Evolutionary conservation across 2,113 vertebrate species (phyloP).

Genomic region (Tupaia tana): DNA sequence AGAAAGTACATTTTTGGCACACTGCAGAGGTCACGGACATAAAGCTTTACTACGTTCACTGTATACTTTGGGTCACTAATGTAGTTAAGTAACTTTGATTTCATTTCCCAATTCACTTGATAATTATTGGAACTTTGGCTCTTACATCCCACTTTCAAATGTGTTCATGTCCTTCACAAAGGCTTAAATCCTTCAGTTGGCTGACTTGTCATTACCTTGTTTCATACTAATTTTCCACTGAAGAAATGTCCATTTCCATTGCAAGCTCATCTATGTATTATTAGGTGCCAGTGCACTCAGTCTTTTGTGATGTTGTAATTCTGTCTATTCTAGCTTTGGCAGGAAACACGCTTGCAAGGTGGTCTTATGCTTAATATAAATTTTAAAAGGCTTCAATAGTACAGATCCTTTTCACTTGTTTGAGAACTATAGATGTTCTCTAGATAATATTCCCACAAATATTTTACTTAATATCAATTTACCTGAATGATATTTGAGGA

Average conservation of each 20-base stretch:
- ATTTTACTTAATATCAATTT: conserved; percentile 38
- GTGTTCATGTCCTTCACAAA: background rate
- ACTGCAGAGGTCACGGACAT: background rate
- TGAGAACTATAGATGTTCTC: background rate
- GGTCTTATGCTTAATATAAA: background rate
- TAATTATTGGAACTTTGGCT: conserved; percentile 14
- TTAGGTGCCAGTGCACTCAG: background rate
- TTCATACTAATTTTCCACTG: conserved; percentile 1
- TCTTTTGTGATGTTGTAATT: background rate
- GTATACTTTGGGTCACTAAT: conserved; percentile 18
- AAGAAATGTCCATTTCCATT: conserved; percentile 3
- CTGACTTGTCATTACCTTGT: background rate
- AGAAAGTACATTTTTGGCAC: background rate
- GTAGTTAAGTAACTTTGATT: conserved; percentile 10
- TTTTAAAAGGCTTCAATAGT: background rate
- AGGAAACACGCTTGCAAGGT: background rate
- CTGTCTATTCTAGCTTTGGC: background rate
- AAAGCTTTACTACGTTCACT: background rate
- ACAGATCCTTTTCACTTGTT: background rate
- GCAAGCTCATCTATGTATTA: background rate
- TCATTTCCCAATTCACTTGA: conserved; percentile 28
- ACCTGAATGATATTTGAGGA: background rate
- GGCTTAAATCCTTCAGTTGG: background rate
- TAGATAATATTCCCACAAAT: conserved; percentile 19
- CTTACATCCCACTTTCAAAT: conserved; percentile 18